Percentiles rank a stretch among this genome's conserved stretches.
Evolutionary conservation across 30 jellyfish, hydroid and myxozoan species (phyloP).

Genomic region (Turritopsis dohrnii): DNA sequence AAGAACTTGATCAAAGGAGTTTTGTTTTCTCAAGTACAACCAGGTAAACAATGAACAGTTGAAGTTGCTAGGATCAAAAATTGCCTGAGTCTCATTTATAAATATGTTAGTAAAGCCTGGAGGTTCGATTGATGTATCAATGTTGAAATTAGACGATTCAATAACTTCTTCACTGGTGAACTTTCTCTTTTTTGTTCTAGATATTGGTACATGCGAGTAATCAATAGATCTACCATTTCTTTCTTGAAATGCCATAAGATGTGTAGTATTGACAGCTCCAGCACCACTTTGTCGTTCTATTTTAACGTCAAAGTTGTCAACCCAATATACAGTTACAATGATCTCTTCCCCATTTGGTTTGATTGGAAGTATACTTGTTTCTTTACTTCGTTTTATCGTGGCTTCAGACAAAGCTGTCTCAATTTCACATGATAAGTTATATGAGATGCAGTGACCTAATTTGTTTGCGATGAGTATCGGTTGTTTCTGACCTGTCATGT

Average conservation of each 20-base stretch:
- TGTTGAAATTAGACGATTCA: too few species aligned
- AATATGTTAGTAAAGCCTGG: too few species aligned
- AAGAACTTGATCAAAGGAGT: neutral
- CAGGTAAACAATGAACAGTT: neutral
- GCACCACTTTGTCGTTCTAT: neutral
- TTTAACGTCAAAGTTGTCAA: constrained; percentile 6
- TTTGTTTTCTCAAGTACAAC: neutral
- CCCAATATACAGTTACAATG: neutral
- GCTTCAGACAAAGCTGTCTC: constrained; percentile 51
- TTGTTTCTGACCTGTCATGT: too few species aligned
- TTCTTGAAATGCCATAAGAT: constrained; percentile 9
- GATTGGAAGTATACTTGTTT: neutral
- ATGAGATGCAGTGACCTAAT: constrained; percentile 42
- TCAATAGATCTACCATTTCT: too few species aligned
- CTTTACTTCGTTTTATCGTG: neutral
- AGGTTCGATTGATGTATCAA: too few species aligned
- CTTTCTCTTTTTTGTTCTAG: too few species aligned
- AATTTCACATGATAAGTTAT: constrained; percentile 21
- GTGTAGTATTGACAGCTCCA: constrained; percentile 9
- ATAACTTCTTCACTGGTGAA: too few species aligned
- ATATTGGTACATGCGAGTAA: too few species aligned
- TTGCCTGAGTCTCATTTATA: too few species aligned
- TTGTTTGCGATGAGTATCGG: constrained; percentile 38
- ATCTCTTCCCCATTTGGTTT: neutral
- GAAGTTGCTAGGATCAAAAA: too few species aligned